Evolutionary conservation across 2,888 invertebrate species (phyloP), one percentile per base, ranked within the genome.

Genomic region (Meteorus colon): DNA sequence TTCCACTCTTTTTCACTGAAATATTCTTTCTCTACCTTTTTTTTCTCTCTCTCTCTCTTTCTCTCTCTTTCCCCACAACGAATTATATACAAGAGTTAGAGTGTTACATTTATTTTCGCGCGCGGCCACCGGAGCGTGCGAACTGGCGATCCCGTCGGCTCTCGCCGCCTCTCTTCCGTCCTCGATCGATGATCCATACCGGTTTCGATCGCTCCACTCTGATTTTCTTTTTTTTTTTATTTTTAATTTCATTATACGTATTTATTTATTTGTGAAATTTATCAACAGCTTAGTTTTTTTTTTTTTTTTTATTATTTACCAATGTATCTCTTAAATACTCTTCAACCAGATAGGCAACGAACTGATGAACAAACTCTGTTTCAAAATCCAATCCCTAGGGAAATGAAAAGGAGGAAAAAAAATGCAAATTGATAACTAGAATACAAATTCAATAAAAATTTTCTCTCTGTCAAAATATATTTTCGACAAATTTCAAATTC

Each of bases 41-140:
- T 70, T 55, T 19, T 24, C 8, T 8, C 55, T 24, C 24, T 24
- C 1, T 24, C 27, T 63, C 48, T 68, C 12, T 48, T 41, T 55
- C 29, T 16, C 31, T 70, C 37, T 65, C 29, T 51, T 24, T 66
- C 55, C 67, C 66, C 60, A 29, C 31, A 41, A n/a, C 41, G 60
- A 72, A 75, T 71, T 31, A 71, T 55, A 19, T 62, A 70, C 75
- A 63, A 72, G 72, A 59, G 75, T 71, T 66, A 55, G 75, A 75
- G 67, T 76, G 72, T 76, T 69, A 76, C 76, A 76, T 73, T 76
- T 62, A 76, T 76, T 76, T 76, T 76, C 76, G 68, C 76, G 67
- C 75, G 72, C 76, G 76, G 68, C 76, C 76, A 76, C 76, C 76
- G 73, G 73, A 73, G 76, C 76, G 76, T 76, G 76, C 76, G 76